Evolutionary conservation across 2,888 invertebrate genomes (phyloP), one percentile per base, ranked within the genome.

Genomic region (Uloborus plumipes): DNA sequence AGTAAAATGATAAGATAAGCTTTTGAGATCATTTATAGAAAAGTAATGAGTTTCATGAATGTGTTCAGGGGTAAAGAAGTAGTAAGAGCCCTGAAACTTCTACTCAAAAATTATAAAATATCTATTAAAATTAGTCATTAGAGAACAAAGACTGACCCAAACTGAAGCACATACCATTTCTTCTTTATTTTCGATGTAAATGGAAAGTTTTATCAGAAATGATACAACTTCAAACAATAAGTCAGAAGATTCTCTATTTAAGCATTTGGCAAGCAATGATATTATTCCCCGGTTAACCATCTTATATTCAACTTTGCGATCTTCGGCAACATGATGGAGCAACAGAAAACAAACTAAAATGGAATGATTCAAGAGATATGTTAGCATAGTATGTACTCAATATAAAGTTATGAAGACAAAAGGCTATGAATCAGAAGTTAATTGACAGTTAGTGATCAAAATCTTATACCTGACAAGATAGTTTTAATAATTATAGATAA

Each of bases 251-350:
- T 95, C 94, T 85, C 98, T 92, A 87, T 97, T 97, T 88, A 99
- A 91, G 14, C 95, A 94, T 87, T 94, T 95, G 65, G 95, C 93
- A 55, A 98, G 91, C 90, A 97, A 92, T 55, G 94, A 94, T 4
- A 97, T 94, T 85, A 98, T 93, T 87, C 95, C 95, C 89, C 97
- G 95, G 87, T 96, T 95, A 47, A 95, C 93, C 95, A 99, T 99
- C 91, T 99, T 99, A 89, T 96, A 94, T 90, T 99, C 99, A 3
- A 98, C 94, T 89, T 94, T 94, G 13, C 95, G 92, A 91, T 98
- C 98, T 89, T 98, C 97, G 4, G 98, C 95, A 89, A 99, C 94
- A 89, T 99, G 99, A 69, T 98, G 90, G 74, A 99, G 91, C 88
- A 99, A 92, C 89, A 97, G 97, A 89, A 96, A 95, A 3, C 96